Conservation (phyloP, 2,888 invertebrate species). For the Lordiphosa fenestrarum region DNA sequence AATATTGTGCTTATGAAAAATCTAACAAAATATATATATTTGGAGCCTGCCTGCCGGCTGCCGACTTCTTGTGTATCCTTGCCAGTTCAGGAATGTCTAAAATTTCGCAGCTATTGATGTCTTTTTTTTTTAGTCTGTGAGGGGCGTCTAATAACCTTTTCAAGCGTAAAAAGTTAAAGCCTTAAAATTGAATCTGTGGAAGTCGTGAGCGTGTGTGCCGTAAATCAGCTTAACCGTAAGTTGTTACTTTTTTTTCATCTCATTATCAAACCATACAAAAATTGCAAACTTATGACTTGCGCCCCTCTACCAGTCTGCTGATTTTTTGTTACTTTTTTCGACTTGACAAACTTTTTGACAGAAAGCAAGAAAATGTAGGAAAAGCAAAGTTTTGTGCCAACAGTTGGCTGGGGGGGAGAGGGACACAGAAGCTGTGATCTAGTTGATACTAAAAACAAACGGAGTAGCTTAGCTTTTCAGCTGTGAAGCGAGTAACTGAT, state of each 20-base stretch:
- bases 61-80: conserved; percentile 10
- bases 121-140: conserved; percentile 27
- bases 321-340: background rate
- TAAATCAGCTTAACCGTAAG: conserved; percentile 27
- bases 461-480: too few species aligned
- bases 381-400: conserved; percentile 6
- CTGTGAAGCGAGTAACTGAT: too few species aligned
- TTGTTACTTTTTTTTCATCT: conserved; percentile 19
- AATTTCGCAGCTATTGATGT: conserved; percentile 66
- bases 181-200: conserved; percentile 23
- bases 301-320: conserved; percentile 17
- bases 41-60: conserved; percentile 10
- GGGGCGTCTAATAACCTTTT: conserved; percentile 39
- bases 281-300: conserved; percentile 33
- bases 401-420: conserved; percentile 10
- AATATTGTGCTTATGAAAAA: conserved; percentile 37
- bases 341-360: conserved; percentile 29
- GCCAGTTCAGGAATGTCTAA: conserved; percentile 44
- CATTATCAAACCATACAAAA: conserved; percentile 39
- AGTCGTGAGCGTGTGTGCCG: conserved; percentile 1
- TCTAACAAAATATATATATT: conserved; percentile 47
- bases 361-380: conserved; percentile 17
- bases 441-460: too few species aligned
- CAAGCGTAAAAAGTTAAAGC: conserved; percentile 41
- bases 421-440: background rate